A percentile compares a stretch with the other conserved stretches of the same genome.
phyloP scores from a whole-genome alignment of 1,140 invertebrate genomes.

The Bombus sibiricus region DNA sequence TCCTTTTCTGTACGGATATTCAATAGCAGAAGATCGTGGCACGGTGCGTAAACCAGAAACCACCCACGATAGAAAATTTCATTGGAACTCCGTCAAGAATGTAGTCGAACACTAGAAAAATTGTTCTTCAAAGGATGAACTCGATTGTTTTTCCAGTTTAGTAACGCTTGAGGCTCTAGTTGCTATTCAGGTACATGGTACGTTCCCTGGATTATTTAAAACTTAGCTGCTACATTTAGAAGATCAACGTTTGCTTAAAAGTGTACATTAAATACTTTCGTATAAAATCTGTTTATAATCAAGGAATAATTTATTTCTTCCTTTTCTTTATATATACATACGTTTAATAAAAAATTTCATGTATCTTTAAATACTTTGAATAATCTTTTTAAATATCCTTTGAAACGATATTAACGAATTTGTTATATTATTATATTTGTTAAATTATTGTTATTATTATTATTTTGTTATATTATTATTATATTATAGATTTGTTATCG shows the following conservation, averaged over 20 bases:
- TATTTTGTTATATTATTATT: too few relatives aligned
- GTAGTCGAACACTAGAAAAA: neutral
- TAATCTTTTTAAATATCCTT: too few relatives aligned
- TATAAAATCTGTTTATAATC: too few relatives aligned
- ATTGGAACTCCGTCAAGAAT: neutral
- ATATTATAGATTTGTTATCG: too few relatives aligned
- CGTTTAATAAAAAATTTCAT: neutral
- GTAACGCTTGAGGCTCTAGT: neutral
- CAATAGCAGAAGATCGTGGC: conserved; percentile 67
- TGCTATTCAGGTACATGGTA: neutral
- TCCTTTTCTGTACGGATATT: conserved; percentile 1
- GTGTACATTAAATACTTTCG: too few relatives aligned
- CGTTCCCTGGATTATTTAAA: neutral
- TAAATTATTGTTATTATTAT: too few relatives aligned
- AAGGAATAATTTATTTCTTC: too few relatives aligned
- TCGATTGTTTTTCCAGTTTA: neutral
- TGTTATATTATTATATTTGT: too few relatives aligned
- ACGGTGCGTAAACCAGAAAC: conserved; percentile 61
- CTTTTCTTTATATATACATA: too few relatives aligned
- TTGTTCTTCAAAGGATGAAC: neutral
- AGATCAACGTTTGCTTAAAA: neutral
- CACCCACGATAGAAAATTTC: conserved; percentile 53
- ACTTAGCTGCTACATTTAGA: too few relatives aligned
- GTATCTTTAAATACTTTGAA: neutral
- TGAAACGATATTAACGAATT: too few relatives aligned